Evolutionary conservation across 2,797 vertebrate species (phyloP).

Genomic region (Cynopterus sphinx): DNA sequence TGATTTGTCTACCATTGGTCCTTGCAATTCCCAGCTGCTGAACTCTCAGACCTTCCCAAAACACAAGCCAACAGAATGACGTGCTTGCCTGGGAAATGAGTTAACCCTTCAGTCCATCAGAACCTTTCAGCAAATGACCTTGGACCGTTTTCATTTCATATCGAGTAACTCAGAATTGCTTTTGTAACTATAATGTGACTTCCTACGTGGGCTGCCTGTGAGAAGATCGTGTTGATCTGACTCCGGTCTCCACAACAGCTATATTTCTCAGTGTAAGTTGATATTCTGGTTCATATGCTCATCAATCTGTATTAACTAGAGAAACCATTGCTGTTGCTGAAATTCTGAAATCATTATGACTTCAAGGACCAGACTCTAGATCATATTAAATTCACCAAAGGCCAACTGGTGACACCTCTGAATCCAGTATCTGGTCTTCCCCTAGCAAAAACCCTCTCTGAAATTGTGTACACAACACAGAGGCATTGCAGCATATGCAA

Average conservation of each 20-base stretch:
- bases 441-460: not conserved
- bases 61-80: not conserved
- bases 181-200: constrained; percentile 20
- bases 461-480: not conserved
- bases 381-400: not conserved
- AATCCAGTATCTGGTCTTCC: not conserved
- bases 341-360: constrained; percentile 1
- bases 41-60: not conserved
- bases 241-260: not conserved
- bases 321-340: not conserved
- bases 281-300: not conserved
- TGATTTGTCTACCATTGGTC: not conserved
- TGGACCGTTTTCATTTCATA: not conserved
- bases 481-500: not conserved
- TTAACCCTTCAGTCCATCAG: not conserved
- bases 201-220: not conserved
- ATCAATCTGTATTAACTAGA: not conserved
- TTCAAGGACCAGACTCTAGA: not conserved
- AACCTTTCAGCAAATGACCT: not conserved
- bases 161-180: not conserved
- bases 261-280: not conserved
- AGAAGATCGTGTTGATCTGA: not conserved
- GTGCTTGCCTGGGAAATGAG: not conserved
- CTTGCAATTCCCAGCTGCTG: not conserved
- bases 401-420: not conserved